Evolutionary conservation across 92 coral and sea anemone species (phyloP).

Genomic region (Meandrina meandrites): DNA sequence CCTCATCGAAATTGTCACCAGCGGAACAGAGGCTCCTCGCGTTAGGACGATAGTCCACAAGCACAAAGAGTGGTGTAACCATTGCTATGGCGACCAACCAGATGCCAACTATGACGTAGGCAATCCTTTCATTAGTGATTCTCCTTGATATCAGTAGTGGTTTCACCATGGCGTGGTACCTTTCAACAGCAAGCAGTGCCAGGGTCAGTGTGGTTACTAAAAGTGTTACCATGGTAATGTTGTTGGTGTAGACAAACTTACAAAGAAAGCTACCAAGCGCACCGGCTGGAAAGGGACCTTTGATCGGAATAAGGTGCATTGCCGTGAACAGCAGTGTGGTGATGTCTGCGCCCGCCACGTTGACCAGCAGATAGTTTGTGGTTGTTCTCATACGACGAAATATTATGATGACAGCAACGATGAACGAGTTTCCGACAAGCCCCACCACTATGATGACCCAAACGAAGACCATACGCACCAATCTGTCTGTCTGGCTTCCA

Average conservation of each 20-base stretch:
- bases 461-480: conserved; percentile 29
- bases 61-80: conserved; percentile 50
- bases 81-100: conserved; percentile 56
- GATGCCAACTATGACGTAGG: conserved; percentile 50
- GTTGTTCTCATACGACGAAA: conserved; percentile 59
- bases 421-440: conserved; percentile 58
- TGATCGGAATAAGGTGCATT: conserved; percentile 33
- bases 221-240: conserved; percentile 56
- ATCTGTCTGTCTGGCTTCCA: not conserved
- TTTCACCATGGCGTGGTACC: conserved; percentile 64
- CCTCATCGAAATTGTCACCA: conserved; percentile 5
- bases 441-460: conserved; percentile 60
- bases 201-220: conserved; percentile 58
- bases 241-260: conserved; percentile 56
- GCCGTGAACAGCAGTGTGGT: conserved; percentile 49
- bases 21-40: conserved; percentile 29
- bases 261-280: conserved; percentile 48
- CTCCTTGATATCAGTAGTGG: conserved; percentile 48
- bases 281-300: not conserved
- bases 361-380: conserved; percentile 52
- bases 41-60: conserved; percentile 32
- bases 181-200: conserved; percentile 53
- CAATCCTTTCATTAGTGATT: conserved; percentile 44
- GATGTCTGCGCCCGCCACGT: conserved; percentile 72
- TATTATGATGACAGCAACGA: conserved; percentile 45